Evolutionary conservation across 2,888 invertebrate genomes (phyloP).

Genomic region (Hylaea fasciaria): DNA sequence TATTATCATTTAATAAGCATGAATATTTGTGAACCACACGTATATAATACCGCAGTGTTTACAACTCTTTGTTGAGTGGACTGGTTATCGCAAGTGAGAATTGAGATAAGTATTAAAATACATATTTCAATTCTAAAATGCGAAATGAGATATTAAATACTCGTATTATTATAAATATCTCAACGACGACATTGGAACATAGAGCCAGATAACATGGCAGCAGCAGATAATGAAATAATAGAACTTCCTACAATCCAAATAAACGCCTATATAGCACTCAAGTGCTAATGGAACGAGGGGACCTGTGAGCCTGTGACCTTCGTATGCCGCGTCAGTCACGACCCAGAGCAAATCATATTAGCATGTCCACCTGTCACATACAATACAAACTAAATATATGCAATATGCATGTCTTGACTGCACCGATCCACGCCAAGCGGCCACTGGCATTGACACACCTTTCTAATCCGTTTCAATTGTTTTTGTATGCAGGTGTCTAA

Average conservation of each 20-base stretch:
- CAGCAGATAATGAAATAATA: neutral
- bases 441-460: constrained; percentile 40
- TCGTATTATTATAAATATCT: no score
- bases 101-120: no score
- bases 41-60: no score
- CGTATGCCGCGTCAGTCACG: constrained; percentile 34
- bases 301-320: constrained; percentile 49
- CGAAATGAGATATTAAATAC: no score
- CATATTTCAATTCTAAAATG: no score
- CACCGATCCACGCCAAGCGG: constrained; percentile 28
- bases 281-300: constrained; percentile 53
- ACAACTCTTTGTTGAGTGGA: no score
- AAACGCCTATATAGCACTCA: constrained; percentile 32
- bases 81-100: no score
- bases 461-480: constrained; percentile 33
- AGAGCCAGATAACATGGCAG: no score
- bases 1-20: no score
- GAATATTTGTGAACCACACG: no score
- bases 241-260: constrained; percentile 40
- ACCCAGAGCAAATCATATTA: constrained; percentile 29
- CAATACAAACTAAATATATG: constrained; percentile 19
- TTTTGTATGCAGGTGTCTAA: constrained; percentile 21
- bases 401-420: constrained; percentile 34
- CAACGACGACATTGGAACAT: no score
- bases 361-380: constrained; percentile 14